Evolutionary conservation across 2,888 invertebrate species (phyloP).

Genomic region (Anodontia alba): DNA sequence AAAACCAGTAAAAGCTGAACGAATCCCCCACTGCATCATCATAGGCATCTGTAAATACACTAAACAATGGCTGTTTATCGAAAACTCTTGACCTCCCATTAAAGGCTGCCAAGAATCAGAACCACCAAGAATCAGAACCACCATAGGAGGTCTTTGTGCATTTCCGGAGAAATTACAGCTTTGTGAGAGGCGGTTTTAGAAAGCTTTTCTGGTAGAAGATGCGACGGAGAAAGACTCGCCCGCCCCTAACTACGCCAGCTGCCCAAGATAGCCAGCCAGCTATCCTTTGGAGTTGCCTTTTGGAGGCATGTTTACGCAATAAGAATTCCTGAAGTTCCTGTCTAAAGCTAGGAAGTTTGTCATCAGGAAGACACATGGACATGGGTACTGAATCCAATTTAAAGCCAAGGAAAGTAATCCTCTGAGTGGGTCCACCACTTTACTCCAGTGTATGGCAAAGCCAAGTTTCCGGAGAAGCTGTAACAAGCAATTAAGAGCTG

Average conservation of each 20-base stretch:
- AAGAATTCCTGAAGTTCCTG: neutral
- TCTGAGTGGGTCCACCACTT: neutral
- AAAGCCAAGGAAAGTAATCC: neutral
- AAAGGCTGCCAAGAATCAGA: neutral
- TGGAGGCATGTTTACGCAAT: neutral
- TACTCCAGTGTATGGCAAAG: neutral
- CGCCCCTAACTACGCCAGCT: slow-evolving; percentile 1
- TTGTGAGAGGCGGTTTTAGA: neutral
- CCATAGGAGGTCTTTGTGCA: neutral
- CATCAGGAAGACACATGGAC: neutral
- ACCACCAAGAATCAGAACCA: neutral
- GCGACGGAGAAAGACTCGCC: slow-evolving; percentile 9
- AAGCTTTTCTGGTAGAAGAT: neutral
- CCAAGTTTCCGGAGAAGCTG: neutral
- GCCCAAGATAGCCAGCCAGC: slow-evolving; percentile 1
- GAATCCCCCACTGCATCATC: slow-evolving; percentile 8
- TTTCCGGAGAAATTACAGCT: neutral
- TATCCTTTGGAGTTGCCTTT: neutral
- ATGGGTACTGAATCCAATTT: neutral
- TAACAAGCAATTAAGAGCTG: neutral
- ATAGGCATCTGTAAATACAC: neutral
- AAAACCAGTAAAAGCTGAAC: neutral
- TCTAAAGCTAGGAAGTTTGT: neutral
- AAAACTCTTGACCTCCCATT: neutral
- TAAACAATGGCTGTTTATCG: neutral